Evolutionary conservation across 2,797 vertebrate genomes (phyloP).

Genomic region (Phataginus tricuspis): DNA sequence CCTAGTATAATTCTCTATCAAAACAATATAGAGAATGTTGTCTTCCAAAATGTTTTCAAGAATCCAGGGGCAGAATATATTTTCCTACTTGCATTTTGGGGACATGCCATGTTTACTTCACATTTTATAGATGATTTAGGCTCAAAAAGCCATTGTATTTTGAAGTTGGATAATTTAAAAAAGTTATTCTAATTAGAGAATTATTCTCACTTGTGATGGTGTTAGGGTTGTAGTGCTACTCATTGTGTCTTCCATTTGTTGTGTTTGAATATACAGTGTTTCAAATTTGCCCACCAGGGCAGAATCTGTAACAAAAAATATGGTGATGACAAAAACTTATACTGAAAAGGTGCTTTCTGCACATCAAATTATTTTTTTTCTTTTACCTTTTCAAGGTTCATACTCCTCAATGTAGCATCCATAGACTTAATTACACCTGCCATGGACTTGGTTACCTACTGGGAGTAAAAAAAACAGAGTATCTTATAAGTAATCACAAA

Average conservation of each 20-base stretch:
- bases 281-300: conserved; percentile 97
- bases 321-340: conserved; percentile 12
- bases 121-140: not conserved
- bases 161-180: not conserved
- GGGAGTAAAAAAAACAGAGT: not conserved
- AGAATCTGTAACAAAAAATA: conserved; percentile 89
- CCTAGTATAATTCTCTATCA: not conserved
- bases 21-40: not conserved
- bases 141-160: conserved; percentile 32
- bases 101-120: not conserved
- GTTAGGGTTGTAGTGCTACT: conserved; percentile 96
- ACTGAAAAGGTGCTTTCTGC: not conserved
- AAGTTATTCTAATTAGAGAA: conserved; percentile 2
- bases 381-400: conserved; percentile 97
- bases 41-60: not conserved
- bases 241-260: conserved; percentile 98
- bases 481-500: not conserved
- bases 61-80: not conserved
- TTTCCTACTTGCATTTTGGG: not conserved
- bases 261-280: conserved; percentile 95
- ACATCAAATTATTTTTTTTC: not conserved
- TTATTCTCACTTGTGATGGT: conserved; percentile 90
- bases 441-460: conserved; percentile 96
- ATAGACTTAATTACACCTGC: conserved; percentile 96
- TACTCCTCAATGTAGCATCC: conserved; percentile 93